These are phyloP conservation scores for Euphonia xanthogaster DNA, from an alignment of 2,797 vertebrate genomes.

Conservation along the genomic window DNA sequence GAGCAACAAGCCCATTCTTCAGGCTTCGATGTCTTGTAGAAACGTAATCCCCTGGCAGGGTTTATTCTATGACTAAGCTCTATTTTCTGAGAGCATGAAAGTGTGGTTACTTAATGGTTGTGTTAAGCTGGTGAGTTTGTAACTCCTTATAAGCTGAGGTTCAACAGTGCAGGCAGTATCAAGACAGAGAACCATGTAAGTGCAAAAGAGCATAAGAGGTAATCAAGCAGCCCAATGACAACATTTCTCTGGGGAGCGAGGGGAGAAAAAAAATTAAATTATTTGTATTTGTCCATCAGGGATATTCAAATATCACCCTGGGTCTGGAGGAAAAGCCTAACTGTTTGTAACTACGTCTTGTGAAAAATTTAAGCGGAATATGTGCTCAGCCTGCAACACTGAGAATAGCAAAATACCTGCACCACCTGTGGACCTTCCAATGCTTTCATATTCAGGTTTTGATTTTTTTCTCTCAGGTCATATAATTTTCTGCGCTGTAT, in stretches of 20 bases:
- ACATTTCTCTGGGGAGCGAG: not conserved
- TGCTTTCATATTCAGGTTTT: not conserved
- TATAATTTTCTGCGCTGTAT: not conserved
- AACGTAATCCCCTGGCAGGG: not conserved
- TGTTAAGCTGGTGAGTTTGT: not conserved
- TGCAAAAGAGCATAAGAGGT: fast-evolving
- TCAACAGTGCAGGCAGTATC: not conserved
- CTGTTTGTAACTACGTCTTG: not conserved
- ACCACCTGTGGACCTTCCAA: fast-evolving
- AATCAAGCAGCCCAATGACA: not conserved
- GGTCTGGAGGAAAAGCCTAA: not conserved
- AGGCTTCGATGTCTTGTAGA: not conserved
- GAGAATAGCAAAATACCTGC: not conserved
- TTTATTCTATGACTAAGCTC: not conserved
- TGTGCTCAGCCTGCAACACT: not conserved
- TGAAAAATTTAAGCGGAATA: not conserved
- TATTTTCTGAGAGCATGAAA: not conserved
- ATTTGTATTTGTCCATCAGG: not conserved
- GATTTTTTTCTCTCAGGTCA: not conserved
- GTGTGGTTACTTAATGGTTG: not conserved
- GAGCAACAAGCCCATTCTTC: not conserved
- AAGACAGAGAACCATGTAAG: not conserved
- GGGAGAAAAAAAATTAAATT: not conserved
- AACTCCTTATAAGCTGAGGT: not conserved
- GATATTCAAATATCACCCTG: not conserved